Conservation (phyloP, 2,113 vertebrate species). For the Phrynosoma blainvillii region DNA sequence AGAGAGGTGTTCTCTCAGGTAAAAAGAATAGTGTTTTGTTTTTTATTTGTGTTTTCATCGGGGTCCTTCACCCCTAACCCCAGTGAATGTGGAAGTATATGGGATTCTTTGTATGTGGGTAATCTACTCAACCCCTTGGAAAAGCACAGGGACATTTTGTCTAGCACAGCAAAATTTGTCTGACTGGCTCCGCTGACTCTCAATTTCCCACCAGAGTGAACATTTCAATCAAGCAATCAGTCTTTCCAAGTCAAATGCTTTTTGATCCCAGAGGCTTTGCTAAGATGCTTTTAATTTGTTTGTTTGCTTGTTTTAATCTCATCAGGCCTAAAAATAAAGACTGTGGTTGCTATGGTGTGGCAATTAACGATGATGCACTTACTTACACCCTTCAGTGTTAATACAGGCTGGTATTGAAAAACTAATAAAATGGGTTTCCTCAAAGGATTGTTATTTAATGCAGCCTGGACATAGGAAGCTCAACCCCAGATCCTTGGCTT, state of each 20-base stretch:
- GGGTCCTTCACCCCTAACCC: no score
- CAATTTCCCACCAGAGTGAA: background rate
- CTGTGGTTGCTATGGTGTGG: constrained; percentile 16
- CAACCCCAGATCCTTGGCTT: constrained; percentile 4
- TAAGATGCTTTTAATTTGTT: background rate
- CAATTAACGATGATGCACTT: constrained; percentile 5
- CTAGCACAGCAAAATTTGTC: background rate
- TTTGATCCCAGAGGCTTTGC: background rate
- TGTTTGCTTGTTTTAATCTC: background rate
- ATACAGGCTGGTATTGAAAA: constrained; percentile 19
- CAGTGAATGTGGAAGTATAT: no score
- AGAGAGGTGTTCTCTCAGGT: no score
- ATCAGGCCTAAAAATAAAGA: background rate
- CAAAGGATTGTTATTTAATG: constrained; percentile 9
- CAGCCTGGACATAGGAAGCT: background rate
- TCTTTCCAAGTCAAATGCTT: background rate
- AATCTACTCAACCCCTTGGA: background rate
- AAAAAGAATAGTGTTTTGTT: no score
- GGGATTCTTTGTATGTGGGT: background rate
- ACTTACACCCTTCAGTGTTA: background rate
- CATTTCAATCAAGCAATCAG: background rate
- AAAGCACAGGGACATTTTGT: background rate
- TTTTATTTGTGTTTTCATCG: no score
- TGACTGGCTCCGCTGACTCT: background rate
- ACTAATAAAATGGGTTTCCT: background rate